A percentile compares a stretch with the other conserved stretches of the same genome.
These are phyloP conservation scores for Protobothrops flavoviridis DNA, from an alignment of 2,113 vertebrate genomes.

Conservation along the genomic window DNA sequence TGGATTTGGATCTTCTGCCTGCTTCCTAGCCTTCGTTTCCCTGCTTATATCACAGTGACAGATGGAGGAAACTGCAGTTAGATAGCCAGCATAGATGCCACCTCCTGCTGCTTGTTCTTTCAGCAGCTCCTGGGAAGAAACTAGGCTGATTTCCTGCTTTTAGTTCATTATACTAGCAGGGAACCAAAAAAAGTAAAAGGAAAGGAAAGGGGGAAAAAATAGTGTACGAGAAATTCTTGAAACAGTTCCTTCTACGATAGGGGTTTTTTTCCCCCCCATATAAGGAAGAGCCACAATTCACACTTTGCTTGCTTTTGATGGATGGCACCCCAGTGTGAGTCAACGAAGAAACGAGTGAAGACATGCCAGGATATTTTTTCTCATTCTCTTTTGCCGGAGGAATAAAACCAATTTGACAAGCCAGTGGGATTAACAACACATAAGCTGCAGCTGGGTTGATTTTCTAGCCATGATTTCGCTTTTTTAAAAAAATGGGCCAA, in stretches of 20 bases:
- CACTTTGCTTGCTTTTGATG: background rate
- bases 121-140: background rate
- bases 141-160: background rate
- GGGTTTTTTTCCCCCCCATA: background rate
- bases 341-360: background rate
- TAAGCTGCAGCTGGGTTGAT: background rate
- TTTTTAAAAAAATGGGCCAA: background rate
- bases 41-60: background rate
- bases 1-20: too few relatives aligned
- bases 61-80: background rate
- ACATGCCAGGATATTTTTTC: background rate
- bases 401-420: background rate
- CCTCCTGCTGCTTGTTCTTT: background rate
- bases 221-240: rapidly evolving
- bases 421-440: background rate
- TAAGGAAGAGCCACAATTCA: background rate
- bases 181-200: background rate
- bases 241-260: background rate
- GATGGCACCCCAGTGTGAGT: background rate
- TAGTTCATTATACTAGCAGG: background rate
- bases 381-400: background rate
- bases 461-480: background rate
- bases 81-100: background rate
- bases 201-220: rapidly evolving
- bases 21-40: background rate